These are phyloP conservation scores for Sarotherodon lohbergeri DNA, from an alignment of 2,113 vertebrate species.

Conservation along the genomic window DNA sequence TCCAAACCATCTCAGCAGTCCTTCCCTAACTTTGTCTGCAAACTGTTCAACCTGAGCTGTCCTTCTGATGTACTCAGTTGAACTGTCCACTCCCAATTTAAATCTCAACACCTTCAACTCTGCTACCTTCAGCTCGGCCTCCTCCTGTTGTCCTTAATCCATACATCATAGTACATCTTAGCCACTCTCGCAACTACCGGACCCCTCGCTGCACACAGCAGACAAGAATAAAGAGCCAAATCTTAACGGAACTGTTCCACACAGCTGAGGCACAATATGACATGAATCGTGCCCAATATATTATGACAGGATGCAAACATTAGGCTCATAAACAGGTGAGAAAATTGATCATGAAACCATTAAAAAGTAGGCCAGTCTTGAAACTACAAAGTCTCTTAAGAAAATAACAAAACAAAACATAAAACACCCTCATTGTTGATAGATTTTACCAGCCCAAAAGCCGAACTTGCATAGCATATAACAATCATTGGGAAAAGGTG, in stretches of 20 bases:
- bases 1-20: background rate
- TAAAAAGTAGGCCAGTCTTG: background rate
- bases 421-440: fast-evolving
- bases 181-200: no score
- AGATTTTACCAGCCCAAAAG: background rate
- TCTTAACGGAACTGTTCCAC: no score
- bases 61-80: no score
- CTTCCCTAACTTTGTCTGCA: background rate
- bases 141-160: no score
- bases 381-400: background rate
- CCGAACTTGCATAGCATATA: fast-evolving
- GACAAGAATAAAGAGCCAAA: no score
- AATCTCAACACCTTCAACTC: no score
- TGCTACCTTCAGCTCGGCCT: no score
- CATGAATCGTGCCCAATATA: no score
- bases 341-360: background rate
- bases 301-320: background rate
- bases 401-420: background rate
- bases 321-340: background rate
- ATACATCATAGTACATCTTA: no score
- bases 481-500: background rate
- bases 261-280: no score
- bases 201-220: no score
- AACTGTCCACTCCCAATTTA: no score
- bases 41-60: background rate